A percentile compares a stretch with the other conserved stretches of the same genome.
Evolutionary conservation across 2,797 vertebrate genomes (phyloP).

Genomic region (Pangasius macronema): DNA sequence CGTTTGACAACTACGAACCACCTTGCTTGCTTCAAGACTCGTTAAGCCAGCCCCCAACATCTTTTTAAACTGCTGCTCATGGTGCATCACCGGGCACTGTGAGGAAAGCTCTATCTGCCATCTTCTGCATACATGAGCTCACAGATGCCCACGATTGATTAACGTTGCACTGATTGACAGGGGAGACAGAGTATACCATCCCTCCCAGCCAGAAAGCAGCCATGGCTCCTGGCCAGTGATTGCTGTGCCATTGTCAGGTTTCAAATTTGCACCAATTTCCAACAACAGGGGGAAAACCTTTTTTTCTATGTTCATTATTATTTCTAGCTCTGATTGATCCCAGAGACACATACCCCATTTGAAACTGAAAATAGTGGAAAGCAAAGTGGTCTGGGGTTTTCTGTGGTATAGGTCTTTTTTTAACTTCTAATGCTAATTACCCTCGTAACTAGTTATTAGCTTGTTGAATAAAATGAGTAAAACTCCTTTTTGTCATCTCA

Average conservation of each 20-base stretch:
- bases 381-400: neutral
- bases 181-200: neutral
- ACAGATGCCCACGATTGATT: neutral
- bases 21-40: neutral
- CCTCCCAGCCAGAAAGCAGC: neutral
- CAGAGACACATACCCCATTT: neutral
- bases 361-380: neutral
- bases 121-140: neutral
- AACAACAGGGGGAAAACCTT: neutral
- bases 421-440: neutral
- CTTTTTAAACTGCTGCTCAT: neutral
- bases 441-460: too few relatives aligned
- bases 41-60: neutral
- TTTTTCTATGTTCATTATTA: neutral
- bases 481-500: slow-evolving; percentile 15
- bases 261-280: neutral
- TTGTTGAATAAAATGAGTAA: neutral
- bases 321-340: neutral
- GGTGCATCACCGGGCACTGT: neutral
- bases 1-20: neutral
- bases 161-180: neutral
- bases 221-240: neutral
- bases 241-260: neutral
- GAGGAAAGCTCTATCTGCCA: neutral
- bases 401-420: neutral